Base-by-base conservation (phyloP, 2,888 invertebrate genomes). In the Polylopha cassiicola region DNA sequence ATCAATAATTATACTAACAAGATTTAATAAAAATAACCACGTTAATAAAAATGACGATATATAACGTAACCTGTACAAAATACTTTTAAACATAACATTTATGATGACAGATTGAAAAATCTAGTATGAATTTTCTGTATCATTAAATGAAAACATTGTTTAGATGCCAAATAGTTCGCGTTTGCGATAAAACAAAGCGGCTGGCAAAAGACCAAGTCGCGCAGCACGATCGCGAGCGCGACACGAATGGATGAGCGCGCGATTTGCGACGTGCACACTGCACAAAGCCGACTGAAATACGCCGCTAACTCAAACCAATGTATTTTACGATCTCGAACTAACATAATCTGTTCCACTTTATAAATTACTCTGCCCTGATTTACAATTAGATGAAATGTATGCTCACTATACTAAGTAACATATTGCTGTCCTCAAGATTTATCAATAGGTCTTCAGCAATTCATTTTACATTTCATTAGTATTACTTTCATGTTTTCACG, bases 131-230 rank as follows among this genome's bases (percentile, higher is more conserved):
- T 77, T 73, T 75, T 76, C 72, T 72, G 71, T 76, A 74, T 73
- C 73, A 72, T 81, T 79, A 73, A 77, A 76, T 73, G 63, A 74
- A 76, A 78, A 81, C 77, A 78, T 78, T 73, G 74, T 73, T 76
- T 66, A 65, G 70, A 80, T 74, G 78, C 80, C 82, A 81, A 81
- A 81, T 75, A 79, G 72, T 78, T 80, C 53, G 68, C 64, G 65
- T 73, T 68, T 65, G 65, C 67, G 60, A 80, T 82, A 81, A 78
- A 84, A 79, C 79, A 77, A 75, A 77, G 70, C 72, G 66, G 58
- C 74, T 85, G 85, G 85, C 84, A 82, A 66, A 56, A 58, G 58
- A 79, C 81, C 84, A 84, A 84, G 62, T 75, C 66, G 66, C 65
- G 61, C 60, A 38, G 39, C 30, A 37, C 26, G 37, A 32, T 28